Conservation (phyloP, 2,888 invertebrate genomes). For the Eledona agricola region DNA sequence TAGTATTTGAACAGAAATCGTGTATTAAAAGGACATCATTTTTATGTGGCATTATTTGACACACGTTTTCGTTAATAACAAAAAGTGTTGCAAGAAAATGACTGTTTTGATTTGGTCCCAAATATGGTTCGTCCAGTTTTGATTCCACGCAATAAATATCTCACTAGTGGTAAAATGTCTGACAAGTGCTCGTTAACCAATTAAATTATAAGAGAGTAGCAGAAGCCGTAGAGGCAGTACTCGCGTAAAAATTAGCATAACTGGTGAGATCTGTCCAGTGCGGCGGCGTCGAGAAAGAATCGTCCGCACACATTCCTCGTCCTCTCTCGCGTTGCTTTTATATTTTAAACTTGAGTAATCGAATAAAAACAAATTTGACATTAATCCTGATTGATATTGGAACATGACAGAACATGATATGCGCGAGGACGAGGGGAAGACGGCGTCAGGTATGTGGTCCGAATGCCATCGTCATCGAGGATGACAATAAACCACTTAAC, state of each 20-base stretch:
- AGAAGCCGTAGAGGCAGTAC: slow-evolving; percentile 7
- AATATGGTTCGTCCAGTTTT: no score
- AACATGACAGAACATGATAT: slow-evolving; percentile 50
- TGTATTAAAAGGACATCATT: no score
- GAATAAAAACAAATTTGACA: slow-evolving; percentile 58
- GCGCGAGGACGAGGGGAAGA: slow-evolving; percentile 33
- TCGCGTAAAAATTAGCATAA: slow-evolving; percentile 30
- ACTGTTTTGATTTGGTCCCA: no score
- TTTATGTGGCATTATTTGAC: no score
- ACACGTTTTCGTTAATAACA: no score
- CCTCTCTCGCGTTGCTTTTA: slow-evolving; percentile 37
- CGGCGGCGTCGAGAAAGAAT: no score
- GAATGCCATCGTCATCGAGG: slow-evolving; percentile 51
- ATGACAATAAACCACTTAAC: slow-evolving; percentile 64
- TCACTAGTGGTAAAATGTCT: slow-evolving; percentile 45
- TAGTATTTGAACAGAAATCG: no score
- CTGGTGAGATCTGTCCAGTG: slow-evolving; percentile 50
- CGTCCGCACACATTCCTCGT: slow-evolving; percentile 32
- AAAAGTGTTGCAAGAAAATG: no score
- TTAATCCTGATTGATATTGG: slow-evolving; percentile 60
- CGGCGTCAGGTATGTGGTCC: slow-evolving; percentile 34
- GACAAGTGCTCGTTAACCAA: slow-evolving; percentile 52
- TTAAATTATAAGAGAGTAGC: slow-evolving; percentile 42
- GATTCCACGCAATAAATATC: slow-evolving; percentile 48
- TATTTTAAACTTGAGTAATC: slow-evolving; percentile 51